Base-by-base conservation (phyloP, 2,113 vertebrate genomes). In the Psilopogon haemacephalus region DNA sequence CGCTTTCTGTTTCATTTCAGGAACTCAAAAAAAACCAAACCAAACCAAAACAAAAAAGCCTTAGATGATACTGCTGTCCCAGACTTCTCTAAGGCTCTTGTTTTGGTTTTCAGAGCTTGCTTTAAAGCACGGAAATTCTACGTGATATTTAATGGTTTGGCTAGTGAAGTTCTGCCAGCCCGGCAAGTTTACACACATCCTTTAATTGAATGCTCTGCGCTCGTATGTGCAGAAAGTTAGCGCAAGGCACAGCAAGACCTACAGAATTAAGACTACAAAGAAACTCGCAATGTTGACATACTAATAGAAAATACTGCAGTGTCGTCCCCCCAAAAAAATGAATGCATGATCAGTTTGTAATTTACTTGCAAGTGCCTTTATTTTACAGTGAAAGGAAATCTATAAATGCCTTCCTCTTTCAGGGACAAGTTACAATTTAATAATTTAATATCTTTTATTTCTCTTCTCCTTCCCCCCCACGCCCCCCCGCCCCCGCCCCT, bases 381-480 rank as follows among this genome's bases (percentile, higher is more conserved):
- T 82, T 96, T 92, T 84, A 84, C 42, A 73, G 40, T 67, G 40
- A 48, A 81, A 92, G 32, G 35, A 40, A 88, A 95, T 54, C 16
- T 16, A 84, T 69, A 91, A 91, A 94, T 69, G 64, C 60, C 24
- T 93, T 85, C 28, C 58, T 83, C 48, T 86, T 86, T 82, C 50
- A 93, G 78, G 35, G 11, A 84, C 65, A 96, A 91, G 60, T 93
- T 97, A 84, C 86, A 96, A 86, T 91, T 95, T 79, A 95, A 92
- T 96, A 96, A 86, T 91, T 95, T 79, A 95, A 92, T 96, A 96
- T 84, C 54, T 96, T 97, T 93, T 89, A 74, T 92, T 87, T 91
- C 48, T 92, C 80, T 21, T 80, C 94, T 96, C 58, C 58, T 44
- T 3, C n/a, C n/a, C n/a, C n/a, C n/a, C n/a, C n/a, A n/a, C n/a